Evolutionary conservation across 2,888 invertebrate species (phyloP).

Genomic region (Cordilura impudica): DNA sequence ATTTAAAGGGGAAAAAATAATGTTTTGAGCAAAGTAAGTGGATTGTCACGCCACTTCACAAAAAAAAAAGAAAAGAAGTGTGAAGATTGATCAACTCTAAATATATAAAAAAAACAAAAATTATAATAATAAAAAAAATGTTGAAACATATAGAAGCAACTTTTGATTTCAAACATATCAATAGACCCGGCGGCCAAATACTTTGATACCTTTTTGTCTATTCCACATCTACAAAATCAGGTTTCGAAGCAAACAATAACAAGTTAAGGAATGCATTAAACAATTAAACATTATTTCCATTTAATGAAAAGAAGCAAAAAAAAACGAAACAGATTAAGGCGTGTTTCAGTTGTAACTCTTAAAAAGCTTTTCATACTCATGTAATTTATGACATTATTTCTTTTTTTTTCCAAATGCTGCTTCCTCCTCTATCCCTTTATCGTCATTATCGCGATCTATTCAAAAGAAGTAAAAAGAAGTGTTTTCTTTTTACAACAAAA

Average conservation of each 20-base stretch:
- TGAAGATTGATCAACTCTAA: constrained; percentile 66
- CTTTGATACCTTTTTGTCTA: constrained; percentile 52
- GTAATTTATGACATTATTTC: constrained; percentile 58
- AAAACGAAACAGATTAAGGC: constrained; percentile 59
- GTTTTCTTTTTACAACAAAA: constrained; percentile 36
- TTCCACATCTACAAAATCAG: constrained; percentile 42
- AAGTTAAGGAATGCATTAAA: constrained; percentile 48
- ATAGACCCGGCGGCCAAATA: constrained; percentile 68
- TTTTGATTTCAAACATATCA: constrained; percentile 75
- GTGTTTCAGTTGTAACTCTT: constrained; percentile 59
- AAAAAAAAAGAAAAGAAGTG: constrained; percentile 58
- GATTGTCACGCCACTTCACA: constrained; percentile 66
- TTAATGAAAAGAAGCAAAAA: constrained; percentile 10
- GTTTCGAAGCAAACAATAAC: constrained; percentile 48
- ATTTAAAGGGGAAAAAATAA: constrained; percentile 16
- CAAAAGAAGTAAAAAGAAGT: background rate
- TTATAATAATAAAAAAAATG: too few relatives aligned
- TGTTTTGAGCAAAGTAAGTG: constrained; percentile 57
- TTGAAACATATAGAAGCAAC: constrained; percentile 62
- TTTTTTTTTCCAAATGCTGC: constrained; percentile 20
- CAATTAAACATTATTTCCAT: constrained; percentile 56
- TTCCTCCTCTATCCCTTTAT: constrained; percentile 2
- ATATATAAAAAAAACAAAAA: constrained; percentile 2
- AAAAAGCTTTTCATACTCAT: constrained; percentile 57
- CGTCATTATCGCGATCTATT: constrained; percentile 54